Conservation (phyloP, 1,140 invertebrate species). For the Muscidifurax raptorellus region DNA sequence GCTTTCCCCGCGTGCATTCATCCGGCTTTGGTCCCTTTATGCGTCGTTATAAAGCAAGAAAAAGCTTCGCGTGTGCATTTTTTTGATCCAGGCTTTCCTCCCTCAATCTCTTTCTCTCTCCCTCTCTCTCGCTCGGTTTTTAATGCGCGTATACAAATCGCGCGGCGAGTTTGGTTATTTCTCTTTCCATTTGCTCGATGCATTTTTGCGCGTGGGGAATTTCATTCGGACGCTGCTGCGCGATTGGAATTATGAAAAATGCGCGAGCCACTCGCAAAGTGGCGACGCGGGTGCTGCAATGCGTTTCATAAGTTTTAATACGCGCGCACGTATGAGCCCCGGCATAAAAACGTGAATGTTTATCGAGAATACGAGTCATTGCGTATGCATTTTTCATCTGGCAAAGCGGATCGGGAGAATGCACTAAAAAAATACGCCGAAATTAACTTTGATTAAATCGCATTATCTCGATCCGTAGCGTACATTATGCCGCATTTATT, state of each 20-base stretch:
- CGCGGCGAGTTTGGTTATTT: neutral
- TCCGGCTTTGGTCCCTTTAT: neutral
- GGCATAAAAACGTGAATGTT: neutral
- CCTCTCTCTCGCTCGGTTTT: neutral
- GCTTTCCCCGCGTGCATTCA: neutral
- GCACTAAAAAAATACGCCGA: constrained; percentile 7
- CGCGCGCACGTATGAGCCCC: neutral
- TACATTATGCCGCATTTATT: no score
- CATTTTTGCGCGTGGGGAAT: neutral
- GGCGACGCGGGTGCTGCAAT: neutral
- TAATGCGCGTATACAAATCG: neutral
- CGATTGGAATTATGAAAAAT: constrained; percentile 23
- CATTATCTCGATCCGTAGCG: neutral
- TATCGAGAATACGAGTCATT: neutral
- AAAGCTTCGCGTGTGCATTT: neutral
- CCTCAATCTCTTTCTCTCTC: no score
- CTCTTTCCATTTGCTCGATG: neutral
- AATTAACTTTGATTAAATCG: neutral
- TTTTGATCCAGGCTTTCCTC: neutral
- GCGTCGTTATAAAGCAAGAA: neutral
- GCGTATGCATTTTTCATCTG: neutral
- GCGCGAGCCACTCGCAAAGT: neutral
- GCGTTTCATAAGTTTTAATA: constrained; percentile 11
- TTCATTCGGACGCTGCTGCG: neutral
- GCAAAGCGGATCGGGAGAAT: no score